Evolutionary conservation across 1,140 invertebrate species (phyloP).

Genomic region (Drosophila mojavensis): DNA sequence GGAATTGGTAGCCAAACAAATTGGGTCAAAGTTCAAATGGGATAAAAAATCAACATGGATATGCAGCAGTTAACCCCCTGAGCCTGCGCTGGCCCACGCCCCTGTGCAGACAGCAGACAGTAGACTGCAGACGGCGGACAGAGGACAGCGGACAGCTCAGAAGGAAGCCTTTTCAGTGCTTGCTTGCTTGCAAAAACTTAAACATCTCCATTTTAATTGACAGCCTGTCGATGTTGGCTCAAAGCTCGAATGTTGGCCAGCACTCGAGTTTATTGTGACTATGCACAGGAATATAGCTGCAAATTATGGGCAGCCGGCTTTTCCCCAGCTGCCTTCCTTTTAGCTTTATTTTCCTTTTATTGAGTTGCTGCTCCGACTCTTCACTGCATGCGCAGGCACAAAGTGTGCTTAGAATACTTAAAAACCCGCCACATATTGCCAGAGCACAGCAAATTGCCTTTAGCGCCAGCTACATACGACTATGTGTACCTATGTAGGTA

Average conservation of each 20-base stretch:
- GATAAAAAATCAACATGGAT: constrained; percentile 68
- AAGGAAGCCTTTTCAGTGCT: constrained; percentile 58
- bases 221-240: constrained; percentile 71
- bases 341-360: not conserved
- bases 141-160: not conserved
- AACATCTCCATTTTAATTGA: constrained; percentile 82
- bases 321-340: constrained; percentile 15
- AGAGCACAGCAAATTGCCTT: too few relatives aligned
- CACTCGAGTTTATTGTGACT: constrained; percentile 60
- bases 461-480: too few relatives aligned
- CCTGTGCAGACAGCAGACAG: constrained; percentile 23
- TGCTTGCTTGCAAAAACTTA: constrained; percentile 60
- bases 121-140: not conserved
- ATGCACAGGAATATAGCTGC: constrained; percentile 49
- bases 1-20: constrained; percentile 58
- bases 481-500: too few relatives aligned
- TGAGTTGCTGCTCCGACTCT: not conserved
- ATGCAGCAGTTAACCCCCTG: constrained; percentile 35
- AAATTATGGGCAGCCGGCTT: constrained; percentile 56
- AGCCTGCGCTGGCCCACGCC: too few relatives aligned
- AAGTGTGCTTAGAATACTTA: not conserved
- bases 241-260: constrained; percentile 49
- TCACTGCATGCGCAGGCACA: not conserved
- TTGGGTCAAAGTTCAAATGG: constrained; percentile 83
- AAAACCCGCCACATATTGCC: too few relatives aligned